Conservation (phyloP, 2,113 vertebrate species). For the Aleadryas rufinucha region DNA sequence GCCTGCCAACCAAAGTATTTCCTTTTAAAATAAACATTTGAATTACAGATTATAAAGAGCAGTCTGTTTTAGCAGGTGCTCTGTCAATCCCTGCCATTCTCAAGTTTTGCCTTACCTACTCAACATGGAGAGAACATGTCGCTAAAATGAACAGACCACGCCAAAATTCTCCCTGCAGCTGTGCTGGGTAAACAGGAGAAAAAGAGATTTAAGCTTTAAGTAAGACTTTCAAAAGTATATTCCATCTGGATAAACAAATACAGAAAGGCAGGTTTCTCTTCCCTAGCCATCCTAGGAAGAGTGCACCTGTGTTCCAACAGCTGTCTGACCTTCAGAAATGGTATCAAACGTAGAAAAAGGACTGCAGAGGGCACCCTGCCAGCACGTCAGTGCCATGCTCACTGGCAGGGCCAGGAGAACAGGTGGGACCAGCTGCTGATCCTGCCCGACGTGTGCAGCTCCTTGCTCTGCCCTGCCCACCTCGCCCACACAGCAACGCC, state of each 20-base stretch:
- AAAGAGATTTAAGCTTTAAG: background rate
- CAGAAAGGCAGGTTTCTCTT: background rate
- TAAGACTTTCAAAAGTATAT: background rate
- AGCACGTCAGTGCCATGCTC: background rate
- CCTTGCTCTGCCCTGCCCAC: background rate
- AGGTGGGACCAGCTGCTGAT: background rate
- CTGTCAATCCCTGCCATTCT: background rate
- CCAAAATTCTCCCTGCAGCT: background rate
- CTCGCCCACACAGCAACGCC: fast-evolving
- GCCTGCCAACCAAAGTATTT: background rate
- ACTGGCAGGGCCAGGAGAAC: background rate
- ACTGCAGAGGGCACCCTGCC: background rate
- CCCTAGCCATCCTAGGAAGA: background rate
- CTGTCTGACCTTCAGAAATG: background rate
- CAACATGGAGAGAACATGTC: background rate
- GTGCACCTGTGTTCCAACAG: background rate
- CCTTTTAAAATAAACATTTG: slow-evolving; percentile 31
- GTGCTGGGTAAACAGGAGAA: background rate
- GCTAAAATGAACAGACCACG: background rate
- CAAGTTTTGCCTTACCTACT: background rate
- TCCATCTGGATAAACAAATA: background rate
- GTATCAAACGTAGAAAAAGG: background rate
- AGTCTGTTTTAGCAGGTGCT: slow-evolving; percentile 24
- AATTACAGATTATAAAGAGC: slow-evolving; percentile 14
- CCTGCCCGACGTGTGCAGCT: fast-evolving